Percentiles rank a stretch among this genome's conserved stretches.
These are phyloP conservation scores for Arothron firmamentum DNA, from an alignment of 2,113 vertebrate genomes.

Conservation along the genomic window DNA sequence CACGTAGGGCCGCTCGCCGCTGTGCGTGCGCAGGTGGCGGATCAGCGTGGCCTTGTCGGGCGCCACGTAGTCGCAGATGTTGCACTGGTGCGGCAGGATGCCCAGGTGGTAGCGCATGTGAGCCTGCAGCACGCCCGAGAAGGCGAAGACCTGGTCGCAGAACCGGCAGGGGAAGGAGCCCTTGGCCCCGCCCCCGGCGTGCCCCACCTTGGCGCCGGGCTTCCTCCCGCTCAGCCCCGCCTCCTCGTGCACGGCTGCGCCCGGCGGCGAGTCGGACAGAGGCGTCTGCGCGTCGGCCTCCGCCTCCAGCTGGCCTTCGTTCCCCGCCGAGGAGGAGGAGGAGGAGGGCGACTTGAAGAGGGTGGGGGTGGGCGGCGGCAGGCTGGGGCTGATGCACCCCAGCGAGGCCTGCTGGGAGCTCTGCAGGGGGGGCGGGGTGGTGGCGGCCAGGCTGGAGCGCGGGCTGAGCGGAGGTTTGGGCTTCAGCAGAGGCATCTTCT, in stretches of 20 bases:
- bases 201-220: constrained; percentile 70
- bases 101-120: constrained; percentile 94
- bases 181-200: constrained; percentile 76
- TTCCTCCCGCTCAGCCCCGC: constrained; percentile 70
- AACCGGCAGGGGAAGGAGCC: constrained; percentile 90
- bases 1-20: constrained; percentile 93
- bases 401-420: constrained; percentile 91
- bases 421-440: constrained; percentile 87
- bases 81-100: constrained; percentile 92
- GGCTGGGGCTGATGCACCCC: constrained; percentile 88
- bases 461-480: constrained; percentile 90
- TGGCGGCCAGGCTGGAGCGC: constrained; percentile 83
- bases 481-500: constrained; percentile 88
- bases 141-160: constrained; percentile 91
- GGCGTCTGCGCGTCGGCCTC: constrained; percentile 82
- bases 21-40: constrained; percentile 93
- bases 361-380: constrained; percentile 79
- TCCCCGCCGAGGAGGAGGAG: constrained; percentile 16
- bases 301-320: constrained; percentile 68
- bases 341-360: constrained; percentile 78
- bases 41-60: constrained; percentile 95
- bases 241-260: constrained; percentile 75
- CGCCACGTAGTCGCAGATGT: constrained; percentile 94
- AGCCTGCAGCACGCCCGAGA: constrained; percentile 87
- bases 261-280: constrained; percentile 68